Evolutionary conservation across 2,888 invertebrate genomes (phyloP).

Genomic region (Phymatocera aterrima): DNA sequence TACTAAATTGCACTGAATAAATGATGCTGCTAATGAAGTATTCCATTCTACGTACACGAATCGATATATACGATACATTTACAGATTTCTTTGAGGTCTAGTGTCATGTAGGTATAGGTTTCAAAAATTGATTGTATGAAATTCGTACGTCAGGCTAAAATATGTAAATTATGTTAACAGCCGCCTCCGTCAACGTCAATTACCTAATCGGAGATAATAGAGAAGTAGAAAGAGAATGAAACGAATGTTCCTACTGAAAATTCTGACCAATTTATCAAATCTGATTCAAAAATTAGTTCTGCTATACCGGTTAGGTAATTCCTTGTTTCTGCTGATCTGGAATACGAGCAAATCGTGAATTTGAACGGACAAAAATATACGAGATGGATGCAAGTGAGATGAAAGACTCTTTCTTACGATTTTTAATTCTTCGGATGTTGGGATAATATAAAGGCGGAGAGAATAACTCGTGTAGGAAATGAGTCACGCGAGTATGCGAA

Average conservation of each 20-base stretch:
- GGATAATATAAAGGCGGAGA: too few relatives aligned
- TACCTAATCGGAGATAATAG: too few relatives aligned
- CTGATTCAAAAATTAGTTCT: background rate
- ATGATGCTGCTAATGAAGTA: background rate
- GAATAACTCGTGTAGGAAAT: background rate
- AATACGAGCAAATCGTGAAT: background rate
- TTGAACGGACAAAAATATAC: background rate
- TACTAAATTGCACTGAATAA: background rate
- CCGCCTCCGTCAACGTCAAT: background rate
- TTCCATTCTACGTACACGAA: background rate
- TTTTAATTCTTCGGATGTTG: too few relatives aligned
- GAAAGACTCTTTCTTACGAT: background rate
- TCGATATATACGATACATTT: too few relatives aligned
- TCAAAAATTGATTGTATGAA: background rate
- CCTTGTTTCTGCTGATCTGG: background rate
- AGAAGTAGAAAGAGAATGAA: background rate
- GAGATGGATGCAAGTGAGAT: too few relatives aligned
- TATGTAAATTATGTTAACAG: slow-evolving; percentile 7
- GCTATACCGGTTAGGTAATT: background rate
- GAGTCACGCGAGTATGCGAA: background rate
- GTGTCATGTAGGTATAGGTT: background rate
- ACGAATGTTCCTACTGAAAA: background rate
- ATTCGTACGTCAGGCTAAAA: background rate
- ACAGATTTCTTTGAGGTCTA: background rate
- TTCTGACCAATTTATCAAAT: background rate